Conservation (phyloP, 2,888 invertebrate genomes). For the Drosophila testacea region DNA sequence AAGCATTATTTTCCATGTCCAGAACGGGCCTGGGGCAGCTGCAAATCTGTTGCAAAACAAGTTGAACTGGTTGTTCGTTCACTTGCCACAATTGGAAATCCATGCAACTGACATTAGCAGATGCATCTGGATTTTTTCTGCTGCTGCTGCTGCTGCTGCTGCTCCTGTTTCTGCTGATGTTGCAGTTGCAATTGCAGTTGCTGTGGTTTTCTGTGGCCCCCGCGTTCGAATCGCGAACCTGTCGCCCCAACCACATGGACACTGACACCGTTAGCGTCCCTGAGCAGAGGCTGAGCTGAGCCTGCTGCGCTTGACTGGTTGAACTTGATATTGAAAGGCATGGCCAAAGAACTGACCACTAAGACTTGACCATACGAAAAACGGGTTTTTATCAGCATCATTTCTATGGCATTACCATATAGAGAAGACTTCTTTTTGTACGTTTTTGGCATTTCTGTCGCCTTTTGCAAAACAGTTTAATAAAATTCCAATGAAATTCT, state of each 20-base stretch:
- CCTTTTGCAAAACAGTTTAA: slow-evolving; percentile 35
- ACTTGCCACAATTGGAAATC: slow-evolving; percentile 69
- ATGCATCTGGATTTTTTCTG: slow-evolving; percentile 31
- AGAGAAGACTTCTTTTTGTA: slow-evolving; percentile 13
- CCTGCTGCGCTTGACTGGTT: slow-evolving; percentile 71
- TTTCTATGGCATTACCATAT: slow-evolving; percentile 33
- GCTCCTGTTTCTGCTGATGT: slow-evolving; percentile 5
- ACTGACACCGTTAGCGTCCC: slow-evolving; percentile 67
- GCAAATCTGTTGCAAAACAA: slow-evolving; percentile 68
- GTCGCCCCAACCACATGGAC: slow-evolving; percentile 43
- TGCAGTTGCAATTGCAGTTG: slow-evolving; percentile 23
- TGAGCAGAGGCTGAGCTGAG: slow-evolving; percentile 14
- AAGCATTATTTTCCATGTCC: slow-evolving; percentile 27
- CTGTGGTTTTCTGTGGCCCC: slow-evolving; percentile 33
- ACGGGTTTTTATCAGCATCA: slow-evolving; percentile 52
- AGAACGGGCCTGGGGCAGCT: slow-evolving; percentile 55
- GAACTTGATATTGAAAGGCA: slow-evolving; percentile 82
- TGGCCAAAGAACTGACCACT: slow-evolving; percentile 54
- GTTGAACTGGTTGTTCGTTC: slow-evolving; percentile 73
- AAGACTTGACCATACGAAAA: slow-evolving; percentile 31
- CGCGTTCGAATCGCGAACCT: slow-evolving; percentile 57
- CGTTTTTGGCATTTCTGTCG: slow-evolving; percentile 33
- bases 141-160: slow-evolving; percentile 10
- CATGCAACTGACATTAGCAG: slow-evolving; percentile 60
- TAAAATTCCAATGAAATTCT: slow-evolving; percentile 56